phyloP scores from a whole-genome alignment of 2,888 invertebrate species.

The Loripinus fragilis region DNA sequence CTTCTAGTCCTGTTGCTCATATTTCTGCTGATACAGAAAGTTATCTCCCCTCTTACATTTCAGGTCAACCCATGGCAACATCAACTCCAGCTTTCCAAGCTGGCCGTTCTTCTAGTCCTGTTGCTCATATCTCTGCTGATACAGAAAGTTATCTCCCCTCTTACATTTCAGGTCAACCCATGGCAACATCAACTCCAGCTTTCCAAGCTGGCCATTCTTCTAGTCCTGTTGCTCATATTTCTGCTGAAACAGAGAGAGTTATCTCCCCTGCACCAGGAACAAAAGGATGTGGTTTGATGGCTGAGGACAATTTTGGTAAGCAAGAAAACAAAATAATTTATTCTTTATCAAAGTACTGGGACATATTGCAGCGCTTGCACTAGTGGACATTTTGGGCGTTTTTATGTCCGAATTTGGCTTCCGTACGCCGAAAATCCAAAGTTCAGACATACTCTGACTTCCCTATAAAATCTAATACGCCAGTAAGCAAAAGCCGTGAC shows the following conservation, averaged over 20 bases:
- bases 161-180: constrained; percentile 59
- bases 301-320: constrained; percentile 71
- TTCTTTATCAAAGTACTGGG: too few species aligned
- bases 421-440: too few species aligned
- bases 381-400: too few species aligned
- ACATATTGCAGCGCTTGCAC: too few species aligned
- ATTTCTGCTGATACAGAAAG: constrained; percentile 17
- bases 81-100: constrained; percentile 67
- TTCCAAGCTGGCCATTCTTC: constrained; percentile 51
- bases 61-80: constrained; percentile 70
- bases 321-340: too few species aligned
- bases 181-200: constrained; percentile 71
- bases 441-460: too few species aligned
- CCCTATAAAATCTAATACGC: too few species aligned
- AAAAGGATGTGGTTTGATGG: constrained; percentile 49
- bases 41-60: constrained; percentile 27
- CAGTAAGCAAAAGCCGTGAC: too few species aligned
- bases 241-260: constrained; percentile 23
- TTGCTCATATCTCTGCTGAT: constrained; percentile 14
- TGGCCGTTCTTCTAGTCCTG: constrained; percentile 49
- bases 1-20: constrained; percentile 46
- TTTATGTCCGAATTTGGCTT: too few species aligned
- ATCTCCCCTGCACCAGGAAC: constrained; percentile 28
- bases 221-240: constrained; percentile 37
- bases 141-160: constrained; percentile 28